phyloP scores from a whole-genome alignment of 2,113 vertebrate genomes.

The Ictidomys tridecemlineatus region DNA sequence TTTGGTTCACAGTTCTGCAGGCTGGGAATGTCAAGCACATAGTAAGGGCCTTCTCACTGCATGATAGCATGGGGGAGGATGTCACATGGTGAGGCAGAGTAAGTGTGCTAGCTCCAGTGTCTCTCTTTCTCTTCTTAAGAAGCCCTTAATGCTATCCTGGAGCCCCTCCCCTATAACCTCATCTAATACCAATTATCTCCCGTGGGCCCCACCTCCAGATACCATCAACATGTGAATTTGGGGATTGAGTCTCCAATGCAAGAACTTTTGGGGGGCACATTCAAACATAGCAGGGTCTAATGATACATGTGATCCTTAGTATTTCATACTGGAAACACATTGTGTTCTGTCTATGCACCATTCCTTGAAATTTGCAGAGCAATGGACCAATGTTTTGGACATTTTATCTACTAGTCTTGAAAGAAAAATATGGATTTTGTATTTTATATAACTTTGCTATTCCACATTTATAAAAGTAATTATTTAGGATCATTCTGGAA shows the following conservation, averaged over 20 bases:
- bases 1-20: not conserved
- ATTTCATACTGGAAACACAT: not conserved
- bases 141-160: too few relatives aligned
- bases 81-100: not conserved
- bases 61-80: too few relatives aligned
- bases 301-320: not conserved
- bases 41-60: not conserved
- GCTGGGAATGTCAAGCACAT: not conserved
- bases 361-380: not conserved
- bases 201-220: not conserved
- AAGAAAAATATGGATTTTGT: not conserved
- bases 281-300: not conserved
- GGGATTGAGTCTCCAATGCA: not conserved
- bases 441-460: not conserved
- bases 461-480: slow-evolving; percentile 15
- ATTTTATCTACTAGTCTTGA: not conserved
- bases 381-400: not conserved
- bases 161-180: not conserved
- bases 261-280: not conserved
- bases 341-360: fast-evolving
- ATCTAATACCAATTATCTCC: not conserved
- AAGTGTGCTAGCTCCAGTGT: too few relatives aligned
- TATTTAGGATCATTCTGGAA: not conserved
- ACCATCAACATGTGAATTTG: not conserved
- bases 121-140: not conserved